Evolutionary conservation across 1,140 invertebrate genomes (phyloP), one percentile per base, ranked within the genome.

Genomic region (Lepidurus arcticus): DNA sequence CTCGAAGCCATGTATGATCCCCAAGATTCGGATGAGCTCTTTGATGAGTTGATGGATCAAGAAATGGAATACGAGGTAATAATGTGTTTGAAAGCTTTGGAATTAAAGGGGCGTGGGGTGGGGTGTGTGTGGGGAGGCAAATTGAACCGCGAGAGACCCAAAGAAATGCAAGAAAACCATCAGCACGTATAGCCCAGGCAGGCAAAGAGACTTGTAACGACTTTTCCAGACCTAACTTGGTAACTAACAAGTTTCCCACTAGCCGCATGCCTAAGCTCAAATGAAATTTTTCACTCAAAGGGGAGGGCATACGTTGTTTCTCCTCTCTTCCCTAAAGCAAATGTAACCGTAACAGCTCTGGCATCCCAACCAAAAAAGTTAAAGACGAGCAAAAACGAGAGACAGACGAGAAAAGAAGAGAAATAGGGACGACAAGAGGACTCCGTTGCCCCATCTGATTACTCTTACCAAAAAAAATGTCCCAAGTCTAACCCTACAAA

Each of bases 51-150:
- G 21, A 44, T 74, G 21, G 78, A 78, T 7, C 73, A 78, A 75
- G 78, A 78, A 74, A 78, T 78, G 78, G 78, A 78, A 74, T 78
- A 78, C 24, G 78, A 78, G 78, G 78, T 78, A 78, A 73, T 47
- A n/a, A 65, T 65, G 53, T 65, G 16, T n/a, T 65, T 34, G 34
- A 34, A 34, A 34, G 34, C 34, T 34, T 34, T 3, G 34, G 34
- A 34, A 34, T 34, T 34, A 34, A 34, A 34, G 34, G 34, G 34
- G 34, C 4, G 34, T 34, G 34, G 34, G 1, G 34, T 34, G 34
- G 26, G 1, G 26, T 26, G 26, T 34, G 26, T 34, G 34, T 34
- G 34, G 34, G 4, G 34, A 34, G 34, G 34, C 34, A 34, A 34
- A 34, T 34, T 34, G 34, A 34, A 34, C 2, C 34, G 34, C 34